Base-by-base conservation (phyloP, 2,888 invertebrate genomes). In the Callinectes sapidus region DNA sequence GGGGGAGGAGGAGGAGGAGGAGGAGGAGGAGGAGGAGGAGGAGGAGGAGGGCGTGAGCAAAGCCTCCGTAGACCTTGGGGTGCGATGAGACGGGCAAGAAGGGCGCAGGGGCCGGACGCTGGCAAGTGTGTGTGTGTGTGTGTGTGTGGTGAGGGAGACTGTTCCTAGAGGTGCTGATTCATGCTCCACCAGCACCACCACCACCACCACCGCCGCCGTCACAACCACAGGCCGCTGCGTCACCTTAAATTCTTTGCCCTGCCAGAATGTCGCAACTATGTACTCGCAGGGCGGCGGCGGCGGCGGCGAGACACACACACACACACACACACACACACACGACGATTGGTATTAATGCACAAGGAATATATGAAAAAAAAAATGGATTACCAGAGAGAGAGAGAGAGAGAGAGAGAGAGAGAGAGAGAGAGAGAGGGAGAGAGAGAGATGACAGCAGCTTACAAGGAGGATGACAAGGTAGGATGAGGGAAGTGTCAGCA, bases 401-500 rank as follows among this genome's bases (percentile, higher is more conserved):
- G 86, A 86, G 86, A 86, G 87, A 39, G 87, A 86, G 86, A 86
- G 86, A 86, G 86, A 86, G 86, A 86, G 86, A 86, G 86, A 86
- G 86, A 86, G 86, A 39, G 39, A 39, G 39, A 28, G 39, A 39
- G 86, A 86, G 86, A 86, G 86, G 39, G 86, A 86, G 86, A 86
- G 86, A 86, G 48, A 48, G 48, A 48, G 23, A 42, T 48, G 54
- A 54, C 42, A 87, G 48, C 28, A 87, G 87, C 54, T 54, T 32
- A 55, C 14, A 32, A 88, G 54, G 35, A 35, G 14, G 88, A 55
- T 28, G 35, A 35, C 32, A 54, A 55, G 88, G 8, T 0, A 54
- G n/a, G 35, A 23, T 18, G n/a, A 88, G 8, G 35, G 35, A 13
- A 16, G 35, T 35, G 81, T 81, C 81, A 81, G 81, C 81, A 16